phyloP scores from a whole-genome alignment of 1,140 invertebrate species.

The Theocolax elegans region DNA sequence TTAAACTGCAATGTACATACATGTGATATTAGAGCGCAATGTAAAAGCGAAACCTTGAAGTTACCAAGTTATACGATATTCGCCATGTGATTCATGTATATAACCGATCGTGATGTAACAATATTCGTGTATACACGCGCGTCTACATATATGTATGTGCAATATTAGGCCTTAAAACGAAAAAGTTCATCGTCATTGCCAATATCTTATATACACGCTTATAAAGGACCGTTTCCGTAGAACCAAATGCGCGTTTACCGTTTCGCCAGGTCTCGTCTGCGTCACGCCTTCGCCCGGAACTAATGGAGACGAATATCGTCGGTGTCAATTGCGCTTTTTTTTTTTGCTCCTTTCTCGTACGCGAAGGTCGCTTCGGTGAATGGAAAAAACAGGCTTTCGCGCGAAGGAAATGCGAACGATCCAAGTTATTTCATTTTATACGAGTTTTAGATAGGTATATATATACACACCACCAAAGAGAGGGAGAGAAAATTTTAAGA shows the following conservation, averaged over 20 bases:
- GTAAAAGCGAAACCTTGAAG: constrained; percentile 51
- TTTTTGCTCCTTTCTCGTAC: too few relatives aligned
- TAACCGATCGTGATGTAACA: constrained; percentile 53
- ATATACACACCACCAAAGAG: too few relatives aligned
- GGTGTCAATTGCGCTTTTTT: too few relatives aligned
- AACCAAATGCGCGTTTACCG: constrained; percentile 35
- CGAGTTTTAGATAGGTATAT: too few relatives aligned
- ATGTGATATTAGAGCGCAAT: too few relatives aligned
- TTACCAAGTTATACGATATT: constrained; percentile 52
- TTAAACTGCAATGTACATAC: constrained; percentile 25
- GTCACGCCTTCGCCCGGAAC: not conserved
- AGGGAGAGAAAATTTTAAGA: too few relatives aligned
- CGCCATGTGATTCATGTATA: constrained; percentile 52
- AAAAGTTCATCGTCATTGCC: not conserved
- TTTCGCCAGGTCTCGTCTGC: constrained; percentile 28
- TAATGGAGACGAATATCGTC: too few relatives aligned
- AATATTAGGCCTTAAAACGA: not conserved
- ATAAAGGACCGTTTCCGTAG: constrained; percentile 33
- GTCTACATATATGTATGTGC: not conserved
- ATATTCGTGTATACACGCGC: not conserved
- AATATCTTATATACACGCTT: constrained; percentile 27
- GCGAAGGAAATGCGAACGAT: too few relatives aligned
- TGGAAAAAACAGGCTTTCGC: too few relatives aligned
- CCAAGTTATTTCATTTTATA: too few relatives aligned
- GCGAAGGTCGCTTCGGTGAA: too few relatives aligned